Percentiles rank a stretch among this genome's conserved stretches.
Evolutionary conservation across 2,113 vertebrate genomes (phyloP).

Genomic region (Bambusicola thoracicus): DNA sequence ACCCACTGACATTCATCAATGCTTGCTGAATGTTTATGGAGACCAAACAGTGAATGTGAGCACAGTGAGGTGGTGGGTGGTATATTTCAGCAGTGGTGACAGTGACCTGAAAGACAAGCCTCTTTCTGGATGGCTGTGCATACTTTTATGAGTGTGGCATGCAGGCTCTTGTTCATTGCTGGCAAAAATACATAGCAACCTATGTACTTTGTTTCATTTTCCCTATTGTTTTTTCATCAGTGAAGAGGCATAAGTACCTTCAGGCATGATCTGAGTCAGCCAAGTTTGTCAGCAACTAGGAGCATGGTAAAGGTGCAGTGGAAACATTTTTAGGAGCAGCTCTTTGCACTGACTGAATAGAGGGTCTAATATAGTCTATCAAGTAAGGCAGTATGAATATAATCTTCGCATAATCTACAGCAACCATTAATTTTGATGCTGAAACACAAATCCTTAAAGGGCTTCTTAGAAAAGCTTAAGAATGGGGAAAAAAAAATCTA

Average conservation of each 20-base stretch:
- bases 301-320: not conserved
- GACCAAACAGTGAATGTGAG: no score
- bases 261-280: not conserved
- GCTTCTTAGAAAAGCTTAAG: not conserved
- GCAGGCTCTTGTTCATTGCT: no score
- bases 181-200: no score
- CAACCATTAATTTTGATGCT: not conserved
- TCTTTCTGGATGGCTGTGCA: no score
- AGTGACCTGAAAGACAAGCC: no score
- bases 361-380: not conserved
- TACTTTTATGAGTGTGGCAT: no score
- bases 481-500: not conserved
- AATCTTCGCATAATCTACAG: not conserved
- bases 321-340: not conserved
- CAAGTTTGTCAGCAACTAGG: not conserved
- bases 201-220: not conserved
- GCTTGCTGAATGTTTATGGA: no score
- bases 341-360: not conserved
- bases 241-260: not conserved
- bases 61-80: no score
- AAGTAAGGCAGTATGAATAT: not conserved
- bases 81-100: no score
- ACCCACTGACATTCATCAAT: no score
- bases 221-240: not conserved
- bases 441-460: not conserved